Evolutionary conservation across 2,888 invertebrate genomes (phyloP).

Genomic region (Conus canariensis): DNA sequence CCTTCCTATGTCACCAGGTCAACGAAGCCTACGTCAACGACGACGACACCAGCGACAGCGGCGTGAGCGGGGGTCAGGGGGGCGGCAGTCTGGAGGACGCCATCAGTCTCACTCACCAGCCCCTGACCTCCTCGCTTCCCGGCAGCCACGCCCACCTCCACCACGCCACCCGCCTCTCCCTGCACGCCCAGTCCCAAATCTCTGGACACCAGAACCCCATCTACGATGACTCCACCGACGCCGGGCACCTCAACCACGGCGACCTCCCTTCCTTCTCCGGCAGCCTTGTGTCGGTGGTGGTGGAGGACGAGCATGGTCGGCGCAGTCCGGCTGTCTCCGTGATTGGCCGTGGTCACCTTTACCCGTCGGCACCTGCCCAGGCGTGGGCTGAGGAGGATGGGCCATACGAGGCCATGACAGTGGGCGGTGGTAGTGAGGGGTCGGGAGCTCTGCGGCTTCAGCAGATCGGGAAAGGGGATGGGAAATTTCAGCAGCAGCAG

Average conservation of each 20-base stretch:
- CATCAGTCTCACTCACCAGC: constrained; percentile 19
- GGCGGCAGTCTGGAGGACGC: constrained; percentile 26
- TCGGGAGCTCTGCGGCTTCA: constrained; percentile 26
- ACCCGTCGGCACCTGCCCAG: neutral
- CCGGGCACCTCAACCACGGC: neutral
- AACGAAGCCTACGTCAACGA: constrained; percentile 32
- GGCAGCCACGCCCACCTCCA: neutral
- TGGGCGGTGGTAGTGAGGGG: neutral
- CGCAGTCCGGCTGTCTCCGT: constrained; percentile 30
- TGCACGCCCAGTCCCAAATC: neutral
- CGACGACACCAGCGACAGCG: constrained; percentile 38
- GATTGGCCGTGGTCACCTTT: neutral
- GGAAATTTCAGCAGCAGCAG: neutral
- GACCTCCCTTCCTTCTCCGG: neutral
- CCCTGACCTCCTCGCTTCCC: neutral
- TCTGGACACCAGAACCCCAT: constrained; percentile 44
- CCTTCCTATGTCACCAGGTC: neutral
- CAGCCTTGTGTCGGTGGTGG: neutral
- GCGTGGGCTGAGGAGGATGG: neutral
- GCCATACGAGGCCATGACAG: constrained; percentile 44
- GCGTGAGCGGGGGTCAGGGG: constrained; percentile 28
- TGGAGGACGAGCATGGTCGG: neutral
- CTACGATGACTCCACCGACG: constrained; percentile 36
- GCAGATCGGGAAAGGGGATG: neutral
- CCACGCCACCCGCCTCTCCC: neutral